Conservation (phyloP, 1,140 invertebrate genomes). For the Heliothis subflexa region DNA sequence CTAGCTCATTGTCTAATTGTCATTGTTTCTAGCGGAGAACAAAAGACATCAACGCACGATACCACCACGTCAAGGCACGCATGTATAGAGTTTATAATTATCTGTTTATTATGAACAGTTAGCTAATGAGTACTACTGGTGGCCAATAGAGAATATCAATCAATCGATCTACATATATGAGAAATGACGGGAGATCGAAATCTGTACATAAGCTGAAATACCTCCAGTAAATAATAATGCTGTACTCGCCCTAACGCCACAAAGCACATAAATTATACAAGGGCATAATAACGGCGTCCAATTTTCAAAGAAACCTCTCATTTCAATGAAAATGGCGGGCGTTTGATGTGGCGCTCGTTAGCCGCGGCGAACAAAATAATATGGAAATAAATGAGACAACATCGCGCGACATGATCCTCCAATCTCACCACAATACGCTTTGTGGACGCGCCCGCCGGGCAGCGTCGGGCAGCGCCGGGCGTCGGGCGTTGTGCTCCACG, state of each 20-base stretch:
- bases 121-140: too few species aligned
- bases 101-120: too few species aligned
- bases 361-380: slow-evolving; percentile 68
- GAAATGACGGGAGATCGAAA: neutral
- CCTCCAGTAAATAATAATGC: neutral
- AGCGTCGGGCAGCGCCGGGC: neutral
- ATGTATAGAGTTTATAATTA: neutral
- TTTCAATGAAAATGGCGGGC: slow-evolving; percentile 31
- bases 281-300: slow-evolving; percentile 69
- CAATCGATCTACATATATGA: too few species aligned
- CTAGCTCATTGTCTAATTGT: neutral
- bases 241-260: slow-evolving; percentile 15
- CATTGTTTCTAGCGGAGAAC: slow-evolving; percentile 28
- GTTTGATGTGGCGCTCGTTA: slow-evolving; percentile 68
- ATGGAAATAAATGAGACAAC: slow-evolving; percentile 79
- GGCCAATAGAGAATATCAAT: too few species aligned
- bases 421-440: slow-evolving; percentile 56
- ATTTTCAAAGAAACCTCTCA: slow-evolving; percentile 62
- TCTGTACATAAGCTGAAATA: slow-evolving; percentile 10
- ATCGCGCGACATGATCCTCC: slow-evolving; percentile 61
- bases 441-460: slow-evolving; percentile 37
- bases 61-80: neutral
- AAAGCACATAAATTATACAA: slow-evolving; percentile 66
- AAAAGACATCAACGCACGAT: slow-evolving; percentile 61
- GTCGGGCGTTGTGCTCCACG: neutral